Evolutionary conservation across 2,797 vertebrate species (phyloP), one percentile per base, ranked within the genome.

Genomic region (Betta splendens): DNA sequence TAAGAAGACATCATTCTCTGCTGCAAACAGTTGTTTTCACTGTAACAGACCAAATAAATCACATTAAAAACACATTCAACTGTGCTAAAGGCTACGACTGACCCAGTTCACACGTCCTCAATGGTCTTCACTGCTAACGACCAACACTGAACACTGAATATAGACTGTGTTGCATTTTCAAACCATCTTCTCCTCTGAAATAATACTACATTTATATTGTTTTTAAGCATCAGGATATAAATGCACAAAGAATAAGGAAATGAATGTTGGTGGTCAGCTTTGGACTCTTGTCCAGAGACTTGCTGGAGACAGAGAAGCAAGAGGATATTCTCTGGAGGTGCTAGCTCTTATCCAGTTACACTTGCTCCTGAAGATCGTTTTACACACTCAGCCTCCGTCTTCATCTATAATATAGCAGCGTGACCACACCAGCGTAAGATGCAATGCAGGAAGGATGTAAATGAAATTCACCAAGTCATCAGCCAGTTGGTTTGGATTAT

Each of bases 351-450:
- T 90, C 79, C 67, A 48, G 85, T 92, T 90, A 85, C 87, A 68
- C 70, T 63, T 56, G 28, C 64, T 69, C 56, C 71, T 38, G 42
- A 55, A 40, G 75, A 82, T 89, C 81, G 61, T 64, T 72, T 89
- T 84, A 81, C 87, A 81, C 63, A 33, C 58, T 36, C 44, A 9
- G 60, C 23, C 18, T 43, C 52, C 43, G 9, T 52, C 63, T 72
- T 87, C 85, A 89, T 90, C 72, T 68, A 89, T 89, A 85, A 90
- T 89, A 65, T 63, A 90, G 40, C 45, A 64, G 64, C 31, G 55
- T 68, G 61, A 50, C 75, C 68, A 5, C 58, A 53, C 46, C 35
- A 42, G 64, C 15, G 21, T 28, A 23, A 31, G 40, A 46, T 39
- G 26, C 25, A 21, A 21, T 8, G 36, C 36, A 17, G 12, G 33